Percentiles rank a stretch among this genome's conserved stretches.
Evolutionary conservation across 2,888 invertebrate genomes (phyloP).

Genomic region (Gnatocerus cornutus): DNA sequence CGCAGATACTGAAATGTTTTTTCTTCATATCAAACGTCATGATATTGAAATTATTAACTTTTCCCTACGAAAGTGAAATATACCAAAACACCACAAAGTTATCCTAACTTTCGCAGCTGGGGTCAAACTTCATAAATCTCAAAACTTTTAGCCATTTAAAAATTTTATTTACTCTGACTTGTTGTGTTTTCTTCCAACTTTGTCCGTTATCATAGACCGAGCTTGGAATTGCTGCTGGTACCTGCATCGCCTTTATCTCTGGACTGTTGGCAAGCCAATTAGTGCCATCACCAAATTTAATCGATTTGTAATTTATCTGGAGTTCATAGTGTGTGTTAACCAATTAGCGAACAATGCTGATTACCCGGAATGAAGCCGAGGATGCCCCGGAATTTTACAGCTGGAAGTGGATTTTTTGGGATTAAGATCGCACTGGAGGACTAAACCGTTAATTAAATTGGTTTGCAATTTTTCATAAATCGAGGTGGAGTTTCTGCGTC

Average conservation of each 20-base stretch:
- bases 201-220: constrained; percentile 23
- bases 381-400: constrained; percentile 10
- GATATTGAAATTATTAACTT: too few species aligned
- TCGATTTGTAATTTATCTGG: constrained; percentile 42
- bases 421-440: neutral
- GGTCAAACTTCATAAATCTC: constrained; percentile 21
- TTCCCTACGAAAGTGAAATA: neutral
- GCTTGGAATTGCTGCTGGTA: constrained; percentile 34
- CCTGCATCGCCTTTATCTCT: constrained; percentile 43
- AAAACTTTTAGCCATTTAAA: neutral
- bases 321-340: constrained; percentile 37
- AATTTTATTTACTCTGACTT: neutral
- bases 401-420: constrained; percentile 13
- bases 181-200: constrained; percentile 1
- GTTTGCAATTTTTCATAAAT: constrained; percentile 1
- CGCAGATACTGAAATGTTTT: constrained; percentile 18
- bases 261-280: constrained; percentile 40
- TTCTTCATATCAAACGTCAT: constrained; percentile 9
- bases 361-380: constrained; percentile 18
- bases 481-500: neutral
- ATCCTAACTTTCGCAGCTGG: constrained; percentile 13
- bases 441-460: constrained; percentile 18
- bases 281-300: constrained; percentile 45
- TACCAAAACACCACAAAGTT: constrained; percentile 32
- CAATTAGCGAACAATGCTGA: constrained; percentile 41